Evolutionary conservation across 64 coral and sea anemone genomes (phyloP).

Genomic region (Montipora sp.): DNA sequence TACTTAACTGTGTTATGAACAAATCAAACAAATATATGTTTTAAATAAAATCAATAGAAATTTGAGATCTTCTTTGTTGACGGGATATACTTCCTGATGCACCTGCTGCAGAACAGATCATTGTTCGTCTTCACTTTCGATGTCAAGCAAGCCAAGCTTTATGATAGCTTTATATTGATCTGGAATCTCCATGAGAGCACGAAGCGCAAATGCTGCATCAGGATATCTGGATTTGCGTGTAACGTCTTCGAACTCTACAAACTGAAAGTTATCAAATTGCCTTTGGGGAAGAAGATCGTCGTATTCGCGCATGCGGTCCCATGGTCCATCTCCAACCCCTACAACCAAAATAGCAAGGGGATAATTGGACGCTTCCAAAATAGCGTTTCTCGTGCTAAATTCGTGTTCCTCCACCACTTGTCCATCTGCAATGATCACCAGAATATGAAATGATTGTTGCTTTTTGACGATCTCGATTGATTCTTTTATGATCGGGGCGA

Average conservation of each 20-base stretch:
- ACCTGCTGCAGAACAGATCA: neutral
- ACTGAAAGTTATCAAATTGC: constrained; percentile 98
- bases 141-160: constrained; percentile 63
- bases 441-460: constrained; percentile 72
- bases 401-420: constrained; percentile 95
- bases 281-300: constrained; percentile 84
- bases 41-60: neutral
- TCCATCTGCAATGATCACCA: constrained; percentile 96
- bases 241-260: constrained; percentile 81
- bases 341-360: constrained; percentile 93
- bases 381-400: constrained; percentile 70
- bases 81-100: neutral
- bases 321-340: constrained; percentile 98
- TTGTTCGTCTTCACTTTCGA: neutral
- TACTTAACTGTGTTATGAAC: neutral
- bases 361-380: constrained; percentile 91
- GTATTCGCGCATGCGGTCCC: constrained; percentile 96
- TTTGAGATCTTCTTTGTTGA: neutral
- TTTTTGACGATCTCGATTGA: constrained; percentile 85
- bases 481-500: constrained; percentile 95
- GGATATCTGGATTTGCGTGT: constrained; percentile 69
- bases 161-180: constrained; percentile 89
- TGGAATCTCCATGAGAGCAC: constrained; percentile 96
- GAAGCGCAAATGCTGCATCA: constrained; percentile 83
- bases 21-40: neutral